phyloP scores from a whole-genome alignment of 2,797 vertebrate genomes.

The Perdix hodgsoniae region DNA sequence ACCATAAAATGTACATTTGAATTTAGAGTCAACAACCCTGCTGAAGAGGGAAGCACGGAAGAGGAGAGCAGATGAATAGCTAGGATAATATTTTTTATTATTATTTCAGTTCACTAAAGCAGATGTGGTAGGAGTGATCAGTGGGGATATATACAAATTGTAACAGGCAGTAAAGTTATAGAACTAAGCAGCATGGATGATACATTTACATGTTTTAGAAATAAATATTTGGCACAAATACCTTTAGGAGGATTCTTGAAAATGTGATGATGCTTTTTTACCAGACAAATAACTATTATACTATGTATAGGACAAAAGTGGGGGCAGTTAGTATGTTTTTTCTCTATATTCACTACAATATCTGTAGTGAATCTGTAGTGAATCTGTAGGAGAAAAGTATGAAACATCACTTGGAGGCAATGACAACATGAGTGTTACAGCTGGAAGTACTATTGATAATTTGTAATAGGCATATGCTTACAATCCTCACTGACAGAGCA shows the following conservation, averaged over 20 bases:
- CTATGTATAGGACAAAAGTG: background rate
- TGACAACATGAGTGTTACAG: background rate
- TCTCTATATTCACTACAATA: background rate
- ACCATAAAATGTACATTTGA: background rate
- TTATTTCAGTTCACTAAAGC: conserved; percentile 29
- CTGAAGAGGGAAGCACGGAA: background rate
- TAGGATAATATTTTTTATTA: background rate
- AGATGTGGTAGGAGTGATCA: conserved; percentile 11
- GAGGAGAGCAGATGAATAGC: background rate
- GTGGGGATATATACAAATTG: background rate
- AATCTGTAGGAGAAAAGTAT: background rate
- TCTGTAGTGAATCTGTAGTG: too few species aligned
- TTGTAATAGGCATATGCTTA: background rate
- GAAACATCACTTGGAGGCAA: background rate
- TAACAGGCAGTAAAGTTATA: conserved; percentile 25
- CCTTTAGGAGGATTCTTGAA: conserved; percentile 4
- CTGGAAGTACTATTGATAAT: background rate
- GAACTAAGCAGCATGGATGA: background rate
- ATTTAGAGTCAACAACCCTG: background rate
- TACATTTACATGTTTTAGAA: conserved; percentile 42
- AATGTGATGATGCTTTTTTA: background rate
- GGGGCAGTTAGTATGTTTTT: background rate
- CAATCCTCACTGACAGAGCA: background rate
- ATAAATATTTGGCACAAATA: conserved; percentile 42
- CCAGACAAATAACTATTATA: background rate